Percentiles rank a stretch among this genome's conserved stretches.
phyloP scores from a whole-genome alignment of 2,888 invertebrate genomes.

The Bhutanitis thaidina region DNA sequence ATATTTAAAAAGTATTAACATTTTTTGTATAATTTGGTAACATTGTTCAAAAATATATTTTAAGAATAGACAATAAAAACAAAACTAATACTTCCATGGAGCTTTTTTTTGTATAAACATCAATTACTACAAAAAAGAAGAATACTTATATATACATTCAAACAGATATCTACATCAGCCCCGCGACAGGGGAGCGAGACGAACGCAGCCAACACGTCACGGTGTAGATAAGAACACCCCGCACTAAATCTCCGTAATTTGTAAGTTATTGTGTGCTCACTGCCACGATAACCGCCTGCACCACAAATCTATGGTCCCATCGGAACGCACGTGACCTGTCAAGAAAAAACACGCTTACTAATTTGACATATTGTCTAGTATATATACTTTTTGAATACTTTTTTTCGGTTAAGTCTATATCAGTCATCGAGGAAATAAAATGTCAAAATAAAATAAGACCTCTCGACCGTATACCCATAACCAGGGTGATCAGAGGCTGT shows the following conservation, averaged over 20 bases:
- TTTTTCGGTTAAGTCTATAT: no score
- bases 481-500: no score
- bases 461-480: no score
- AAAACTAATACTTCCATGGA: no score
- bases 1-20: no score
- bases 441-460: no score
- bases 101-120: no score
- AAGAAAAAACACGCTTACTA: constrained; percentile 14
- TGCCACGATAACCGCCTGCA: constrained; percentile 23
- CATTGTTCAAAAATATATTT: no score
- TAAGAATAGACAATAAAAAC: no score
- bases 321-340: constrained; percentile 14
- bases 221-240: constrained; percentile 25
- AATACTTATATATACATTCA: neutral
- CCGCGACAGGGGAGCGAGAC: constrained; percentile 1
- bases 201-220: constrained; percentile 10
- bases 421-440: no score
- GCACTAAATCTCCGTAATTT: constrained; percentile 46
- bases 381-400: no score
- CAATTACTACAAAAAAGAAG: neutral
- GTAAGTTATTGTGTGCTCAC: constrained; percentile 47
- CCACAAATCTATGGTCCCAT: constrained; percentile 25
- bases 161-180: constrained; percentile 2
- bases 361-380: constrained; percentile 16
- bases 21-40: no score